A percentile compares a stretch with the other conserved stretches of the same genome.
phyloP scores from a whole-genome alignment of 2,113 vertebrate genomes.

The Phaethon lepturus region DNA sequence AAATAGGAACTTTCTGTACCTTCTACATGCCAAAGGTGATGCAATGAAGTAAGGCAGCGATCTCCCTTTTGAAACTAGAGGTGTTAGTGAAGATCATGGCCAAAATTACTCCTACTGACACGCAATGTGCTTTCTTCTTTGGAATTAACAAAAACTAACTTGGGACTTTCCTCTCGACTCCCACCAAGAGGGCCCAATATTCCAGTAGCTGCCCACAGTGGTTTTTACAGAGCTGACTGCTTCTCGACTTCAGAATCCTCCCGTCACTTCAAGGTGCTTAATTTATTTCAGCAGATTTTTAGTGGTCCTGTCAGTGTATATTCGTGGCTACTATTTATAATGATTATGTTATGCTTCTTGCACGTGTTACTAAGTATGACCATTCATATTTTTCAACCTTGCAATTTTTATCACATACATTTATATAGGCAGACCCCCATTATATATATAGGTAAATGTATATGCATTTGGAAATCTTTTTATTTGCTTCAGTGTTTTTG shows the following conservation, averaged over 20 bases:
- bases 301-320: not conserved
- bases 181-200: not conserved
- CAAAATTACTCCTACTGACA: not conserved
- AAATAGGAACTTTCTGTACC: not conserved
- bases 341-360: not conserved
- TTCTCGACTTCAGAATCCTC: not conserved
- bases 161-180: not conserved
- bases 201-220: not conserved
- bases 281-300: constrained; percentile 1
- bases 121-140: not conserved
- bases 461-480: not conserved
- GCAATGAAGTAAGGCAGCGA: not conserved
- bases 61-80: not conserved
- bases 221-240: not conserved
- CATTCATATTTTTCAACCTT: not conserved
- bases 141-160: not conserved
- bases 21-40: not conserved
- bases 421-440: not conserved
- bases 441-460: not conserved
- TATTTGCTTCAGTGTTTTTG: constrained; percentile 35
- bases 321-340: constrained; percentile 5
- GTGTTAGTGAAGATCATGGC: not conserved
- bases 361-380: not conserved
- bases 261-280: constrained; percentile 21
- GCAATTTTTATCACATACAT: not conserved